Evolutionary conservation across 2,888 invertebrate species (phyloP).

Genomic region (Lymantria dispar): DNA sequence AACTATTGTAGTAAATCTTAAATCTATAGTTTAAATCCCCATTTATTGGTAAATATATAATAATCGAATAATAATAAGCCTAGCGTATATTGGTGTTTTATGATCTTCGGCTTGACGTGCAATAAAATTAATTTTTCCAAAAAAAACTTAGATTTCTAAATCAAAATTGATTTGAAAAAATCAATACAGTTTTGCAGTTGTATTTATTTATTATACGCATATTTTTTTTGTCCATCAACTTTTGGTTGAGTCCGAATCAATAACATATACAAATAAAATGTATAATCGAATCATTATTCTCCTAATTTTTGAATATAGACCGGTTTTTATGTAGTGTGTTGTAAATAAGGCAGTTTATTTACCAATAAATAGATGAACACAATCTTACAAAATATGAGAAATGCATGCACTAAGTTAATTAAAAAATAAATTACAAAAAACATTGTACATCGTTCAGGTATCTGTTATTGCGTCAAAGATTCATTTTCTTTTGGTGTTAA

Average conservation of each 20-base stretch:
- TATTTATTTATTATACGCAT: too few species aligned
- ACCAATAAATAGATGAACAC: slow-evolving; percentile 19
- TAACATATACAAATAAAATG: too few species aligned
- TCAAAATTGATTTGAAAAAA: too few species aligned
- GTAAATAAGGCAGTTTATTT: not conserved
- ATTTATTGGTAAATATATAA: slow-evolving; percentile 11
- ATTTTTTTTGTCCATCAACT: too few species aligned
- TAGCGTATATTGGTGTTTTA: too few species aligned
- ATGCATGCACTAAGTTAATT: slow-evolving; percentile 30
- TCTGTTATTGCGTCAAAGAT: slow-evolving; percentile 51
- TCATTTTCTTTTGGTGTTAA: slow-evolving; percentile 48
- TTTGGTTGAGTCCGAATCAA: too few species aligned
- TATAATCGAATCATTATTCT: too few species aligned
- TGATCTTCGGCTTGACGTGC: not conserved
- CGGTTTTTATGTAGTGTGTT: not conserved
- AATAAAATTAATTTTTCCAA: not conserved
- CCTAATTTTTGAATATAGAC: too few species aligned
- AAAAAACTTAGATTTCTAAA: too few species aligned
- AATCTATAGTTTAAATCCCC: slow-evolving; percentile 19
- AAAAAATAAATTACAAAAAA: slow-evolving; percentile 42
- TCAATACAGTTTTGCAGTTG: too few species aligned
- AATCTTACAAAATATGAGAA: slow-evolving; percentile 19
- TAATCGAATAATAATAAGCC: not conserved
- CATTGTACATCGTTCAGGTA: slow-evolving; percentile 71
- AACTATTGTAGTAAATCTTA: slow-evolving; percentile 23